Percentiles rank a stretch among this genome's conserved stretches.
These are phyloP conservation scores for Notiomystis cincta DNA, from an alignment of 2,113 vertebrate species.

Conservation along the genomic window DNA sequence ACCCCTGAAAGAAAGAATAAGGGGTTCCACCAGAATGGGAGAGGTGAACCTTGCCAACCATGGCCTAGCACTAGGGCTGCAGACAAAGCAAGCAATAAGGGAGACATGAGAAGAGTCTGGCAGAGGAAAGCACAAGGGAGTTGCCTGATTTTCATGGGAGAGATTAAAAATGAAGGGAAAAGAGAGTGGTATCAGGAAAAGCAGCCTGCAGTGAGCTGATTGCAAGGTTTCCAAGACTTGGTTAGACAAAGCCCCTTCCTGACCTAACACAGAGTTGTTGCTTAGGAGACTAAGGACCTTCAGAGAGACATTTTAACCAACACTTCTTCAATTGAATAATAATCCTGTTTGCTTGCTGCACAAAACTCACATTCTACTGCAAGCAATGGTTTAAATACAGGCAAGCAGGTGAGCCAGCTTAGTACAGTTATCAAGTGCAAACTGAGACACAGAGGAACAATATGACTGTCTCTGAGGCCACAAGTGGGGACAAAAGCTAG, in stretches of 20 bases:
- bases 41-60: background rate
- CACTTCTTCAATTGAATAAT: background rate
- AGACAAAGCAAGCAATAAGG: background rate
- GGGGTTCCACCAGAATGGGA: background rate
- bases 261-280: background rate
- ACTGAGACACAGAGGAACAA: background rate
- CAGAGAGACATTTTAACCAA: background rate
- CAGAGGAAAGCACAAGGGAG: background rate
- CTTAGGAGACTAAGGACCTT: background rate
- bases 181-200: background rate
- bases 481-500: background rate
- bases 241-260: background rate
- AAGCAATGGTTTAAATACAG: background rate
- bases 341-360: background rate
- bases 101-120: background rate
- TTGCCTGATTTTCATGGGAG: background rate
- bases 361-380: background rate
- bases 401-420: background rate
- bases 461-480: background rate
- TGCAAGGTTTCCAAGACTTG: background rate
- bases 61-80: background rate
- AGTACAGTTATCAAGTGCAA: background rate
- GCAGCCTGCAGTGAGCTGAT: background rate
- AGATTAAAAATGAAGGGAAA: background rate
- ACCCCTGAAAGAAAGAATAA: background rate